Percentiles rank a stretch among this genome's conserved stretches.
These are phyloP conservation scores for Nylanderia fulva DNA, from an alignment of 1,140 invertebrate genomes.

Conservation along the genomic window DNA sequence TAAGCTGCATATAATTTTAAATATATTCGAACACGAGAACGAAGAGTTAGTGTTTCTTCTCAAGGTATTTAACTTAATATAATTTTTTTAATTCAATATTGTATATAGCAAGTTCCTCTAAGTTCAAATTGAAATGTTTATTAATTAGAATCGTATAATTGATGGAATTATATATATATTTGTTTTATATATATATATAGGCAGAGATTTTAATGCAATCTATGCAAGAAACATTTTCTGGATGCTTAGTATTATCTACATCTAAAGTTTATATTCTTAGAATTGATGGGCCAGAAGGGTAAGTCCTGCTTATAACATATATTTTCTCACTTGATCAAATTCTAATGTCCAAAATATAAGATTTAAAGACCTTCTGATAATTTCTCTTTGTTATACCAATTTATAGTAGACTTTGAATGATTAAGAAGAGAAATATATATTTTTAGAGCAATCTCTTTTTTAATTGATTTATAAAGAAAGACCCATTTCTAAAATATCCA, in stretches of 20 bases:
- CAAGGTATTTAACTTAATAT: conserved; percentile 79
- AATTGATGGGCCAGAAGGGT: conserved; percentile 84
- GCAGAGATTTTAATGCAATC: conserved; percentile 83
- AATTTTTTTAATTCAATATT: conserved; percentile 6
- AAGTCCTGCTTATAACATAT: conserved; percentile 60
- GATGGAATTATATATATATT: neutral
- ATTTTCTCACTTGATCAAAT: neutral
- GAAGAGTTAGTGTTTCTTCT: conserved; percentile 87
- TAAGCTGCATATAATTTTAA: conserved; percentile 87
- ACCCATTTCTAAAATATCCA: too few relatives aligned
- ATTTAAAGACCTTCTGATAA: too few relatives aligned
- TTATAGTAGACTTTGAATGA: too few relatives aligned
- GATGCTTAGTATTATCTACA: conserved; percentile 87
- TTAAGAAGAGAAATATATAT: too few relatives aligned
- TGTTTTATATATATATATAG: conserved; percentile 59
- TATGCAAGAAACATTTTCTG: conserved; percentile 79
- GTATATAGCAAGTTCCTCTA: neutral
- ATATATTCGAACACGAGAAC: conserved; percentile 86
- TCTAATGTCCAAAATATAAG: neutral
- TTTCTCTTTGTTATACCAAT: too few relatives aligned
- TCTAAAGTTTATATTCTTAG: conserved; percentile 86
- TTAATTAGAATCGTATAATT: neutral
- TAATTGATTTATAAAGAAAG: too few relatives aligned
- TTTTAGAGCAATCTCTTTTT: too few relatives aligned
- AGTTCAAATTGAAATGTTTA: neutral